Evolutionary conservation across 2,888 invertebrate species (phyloP).

Genomic region (Aquatica leii): DNA sequence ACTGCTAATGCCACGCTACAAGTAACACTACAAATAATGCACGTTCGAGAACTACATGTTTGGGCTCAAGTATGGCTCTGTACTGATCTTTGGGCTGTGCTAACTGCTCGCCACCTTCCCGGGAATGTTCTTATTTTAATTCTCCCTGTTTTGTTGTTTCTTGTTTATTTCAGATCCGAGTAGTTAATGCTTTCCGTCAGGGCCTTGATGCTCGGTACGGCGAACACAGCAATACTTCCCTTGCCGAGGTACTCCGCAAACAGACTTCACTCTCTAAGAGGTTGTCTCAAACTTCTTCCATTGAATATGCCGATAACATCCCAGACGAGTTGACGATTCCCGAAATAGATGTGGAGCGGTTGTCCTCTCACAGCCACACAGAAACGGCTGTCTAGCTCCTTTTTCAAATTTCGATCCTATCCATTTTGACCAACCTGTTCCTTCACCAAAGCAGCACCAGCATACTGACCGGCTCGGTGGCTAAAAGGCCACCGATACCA

Average conservation of each 20-base stretch:
- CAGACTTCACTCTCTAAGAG: constrained; percentile 92
- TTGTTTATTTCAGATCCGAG: constrained; percentile 91
- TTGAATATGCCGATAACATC: constrained; percentile 90
- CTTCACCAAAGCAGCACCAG: constrained; percentile 47
- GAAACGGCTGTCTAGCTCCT: constrained; percentile 87
- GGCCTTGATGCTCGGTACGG: constrained; percentile 95
- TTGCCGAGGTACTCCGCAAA: constrained; percentile 93
- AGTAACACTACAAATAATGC: constrained; percentile 14
- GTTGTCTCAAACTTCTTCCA: constrained; percentile 89
- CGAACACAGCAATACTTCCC: constrained; percentile 90
- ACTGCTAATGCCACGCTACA: constrained; percentile 21
- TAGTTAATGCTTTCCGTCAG: constrained; percentile 99
- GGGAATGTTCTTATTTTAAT: constrained; percentile 61
- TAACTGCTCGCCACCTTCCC: constrained; percentile 57
- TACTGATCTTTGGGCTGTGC: constrained; percentile 59
- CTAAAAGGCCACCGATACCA: constrained; percentile 38
- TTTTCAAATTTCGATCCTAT: constrained; percentile 45
- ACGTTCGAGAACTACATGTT: constrained; percentile 47
- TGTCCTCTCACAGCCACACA: constrained; percentile 93
- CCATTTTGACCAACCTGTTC: constrained; percentile 44
- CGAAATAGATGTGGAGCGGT: constrained; percentile 91
- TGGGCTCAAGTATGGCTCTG: constrained; percentile 51
- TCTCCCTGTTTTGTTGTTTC: constrained; percentile 63
- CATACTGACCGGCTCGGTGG: constrained; percentile 43
- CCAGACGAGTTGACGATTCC: constrained; percentile 88